Base-by-base conservation (phyloP, 2,888 invertebrate species). In the Mechanitis messenoides region DNA sequence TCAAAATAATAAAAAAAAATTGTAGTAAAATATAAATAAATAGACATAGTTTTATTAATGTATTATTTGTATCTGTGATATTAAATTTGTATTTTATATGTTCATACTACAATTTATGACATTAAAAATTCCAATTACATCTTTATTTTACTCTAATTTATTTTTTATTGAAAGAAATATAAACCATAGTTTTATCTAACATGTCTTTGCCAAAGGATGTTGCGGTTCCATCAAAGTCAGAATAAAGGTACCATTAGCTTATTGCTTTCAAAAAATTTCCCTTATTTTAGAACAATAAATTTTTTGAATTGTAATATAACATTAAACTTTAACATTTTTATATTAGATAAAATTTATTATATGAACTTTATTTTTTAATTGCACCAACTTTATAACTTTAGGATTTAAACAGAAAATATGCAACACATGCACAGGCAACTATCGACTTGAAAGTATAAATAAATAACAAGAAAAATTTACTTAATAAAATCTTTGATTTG, bases 131-230 rank as follows among this genome's bases (percentile, higher is more conserved):
- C 31, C 31, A 50, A 50, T 50, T 50, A 50, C 11, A 50, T 31
- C n/a, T 6, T 50, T 9, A 55, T 31, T 33, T 20, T 45, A 20
- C n/a, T 20, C 20, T 33, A 20, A 38, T 56, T 33, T 31, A 20
- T 59, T 45, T 50, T 53, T 45, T 59, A 56, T 63, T 63, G 31
- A 46, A 6, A 1, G 35, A 35, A 5, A 5, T 35, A 2, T 42
- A 33, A 28, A n/a, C 35, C 53, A 61, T 54, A 46, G 9, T 7
- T 56, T 50, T 47, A 62, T 64, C 64, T 63, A 50, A 67, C 69
- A 71, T 71, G 71, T 71, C 71, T 71, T 70, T 60, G 45, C 71
- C 47, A 47, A 68, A 69, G 71, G 69, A 67, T 50, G 59, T 42
- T 9, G 58, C 66, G 38, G 67, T 60, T 28, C 61, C 68, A 58